These are phyloP conservation scores for Aegypius monachus DNA, from an alignment of 2,113 vertebrate species.

Conservation along the genomic window DNA sequence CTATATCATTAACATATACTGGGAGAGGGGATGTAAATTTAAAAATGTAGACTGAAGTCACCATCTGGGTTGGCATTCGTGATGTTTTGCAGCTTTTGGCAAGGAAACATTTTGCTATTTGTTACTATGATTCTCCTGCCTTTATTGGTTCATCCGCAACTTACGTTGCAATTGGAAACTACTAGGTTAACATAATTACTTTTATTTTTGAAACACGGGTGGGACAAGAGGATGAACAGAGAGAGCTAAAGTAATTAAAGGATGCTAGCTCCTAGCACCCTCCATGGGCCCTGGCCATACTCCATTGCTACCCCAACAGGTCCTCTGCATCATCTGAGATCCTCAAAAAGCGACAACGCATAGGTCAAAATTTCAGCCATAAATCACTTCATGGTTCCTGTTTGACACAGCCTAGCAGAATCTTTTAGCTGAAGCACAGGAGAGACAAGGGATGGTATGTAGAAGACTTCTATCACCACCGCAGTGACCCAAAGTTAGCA, in stretches of 20 bases:
- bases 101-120: not conserved
- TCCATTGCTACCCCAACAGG: not conserved
- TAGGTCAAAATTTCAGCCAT: not conserved
- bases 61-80: not conserved
- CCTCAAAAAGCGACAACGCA: not conserved
- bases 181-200: not conserved
- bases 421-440: not conserved
- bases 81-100: not conserved
- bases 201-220: not conserved
- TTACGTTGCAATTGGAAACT: not conserved
- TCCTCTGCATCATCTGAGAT: not conserved
- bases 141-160: not conserved
- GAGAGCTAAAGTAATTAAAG: not conserved
- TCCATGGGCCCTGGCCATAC: not conserved
- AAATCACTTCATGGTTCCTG: accelerated
- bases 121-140: not conserved
- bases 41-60: not conserved
- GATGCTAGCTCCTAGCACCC: not conserved
- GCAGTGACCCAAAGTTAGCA: not conserved
- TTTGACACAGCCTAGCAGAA: not conserved
- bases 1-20: not conserved
- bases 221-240: not conserved
- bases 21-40: not conserved
- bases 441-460: not conserved
- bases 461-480: not conserved